A percentile compares a stretch with the other conserved stretches of the same genome.
Evolutionary conservation across 2,113 vertebrate species (phyloP).

Genomic region (Proteles cristata): DNA sequence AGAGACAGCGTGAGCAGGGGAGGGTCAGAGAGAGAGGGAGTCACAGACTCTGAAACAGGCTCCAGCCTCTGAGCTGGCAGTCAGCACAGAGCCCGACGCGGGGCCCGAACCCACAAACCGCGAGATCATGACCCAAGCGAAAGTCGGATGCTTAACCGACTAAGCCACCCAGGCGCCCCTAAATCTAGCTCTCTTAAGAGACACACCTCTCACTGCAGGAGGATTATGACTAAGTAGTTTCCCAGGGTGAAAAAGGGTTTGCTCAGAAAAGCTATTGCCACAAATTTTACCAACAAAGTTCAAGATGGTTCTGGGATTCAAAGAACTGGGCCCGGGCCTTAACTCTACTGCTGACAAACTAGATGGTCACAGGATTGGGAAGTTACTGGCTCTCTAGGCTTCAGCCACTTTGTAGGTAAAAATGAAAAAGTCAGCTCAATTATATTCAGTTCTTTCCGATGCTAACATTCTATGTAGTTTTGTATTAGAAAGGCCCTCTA

Average conservation of each 20-base stretch:
- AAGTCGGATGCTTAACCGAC: no score
- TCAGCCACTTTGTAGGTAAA: not conserved
- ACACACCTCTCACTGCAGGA: conserved; percentile 26
- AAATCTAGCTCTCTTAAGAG: conserved; percentile 59
- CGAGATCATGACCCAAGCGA: no score
- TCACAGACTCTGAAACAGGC: no score
- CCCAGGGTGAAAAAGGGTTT: conserved; percentile 27
- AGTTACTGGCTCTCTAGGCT: not conserved
- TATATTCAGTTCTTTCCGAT: conserved; percentile 21
- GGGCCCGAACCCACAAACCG: no score
- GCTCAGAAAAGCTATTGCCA: conserved; percentile 38
- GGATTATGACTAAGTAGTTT: conserved; percentile 4
- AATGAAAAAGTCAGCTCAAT: not conserved
- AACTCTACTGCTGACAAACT: not conserved
- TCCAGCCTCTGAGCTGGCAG: no score
- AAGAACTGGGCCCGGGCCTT: conserved; percentile 8
- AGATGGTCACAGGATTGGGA: not conserved
- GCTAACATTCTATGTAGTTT: not conserved
- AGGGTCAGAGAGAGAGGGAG: no score
- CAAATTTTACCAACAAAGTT: conserved; percentile 37
- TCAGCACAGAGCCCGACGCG: no score
- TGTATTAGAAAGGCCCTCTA: not conserved
- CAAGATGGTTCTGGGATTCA: not conserved
- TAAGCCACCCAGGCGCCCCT: no score
- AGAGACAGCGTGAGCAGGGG: no score